Evolutionary conservation across 2,888 invertebrate genomes (phyloP).

Genomic region (Leucoptera coffeella): DNA sequence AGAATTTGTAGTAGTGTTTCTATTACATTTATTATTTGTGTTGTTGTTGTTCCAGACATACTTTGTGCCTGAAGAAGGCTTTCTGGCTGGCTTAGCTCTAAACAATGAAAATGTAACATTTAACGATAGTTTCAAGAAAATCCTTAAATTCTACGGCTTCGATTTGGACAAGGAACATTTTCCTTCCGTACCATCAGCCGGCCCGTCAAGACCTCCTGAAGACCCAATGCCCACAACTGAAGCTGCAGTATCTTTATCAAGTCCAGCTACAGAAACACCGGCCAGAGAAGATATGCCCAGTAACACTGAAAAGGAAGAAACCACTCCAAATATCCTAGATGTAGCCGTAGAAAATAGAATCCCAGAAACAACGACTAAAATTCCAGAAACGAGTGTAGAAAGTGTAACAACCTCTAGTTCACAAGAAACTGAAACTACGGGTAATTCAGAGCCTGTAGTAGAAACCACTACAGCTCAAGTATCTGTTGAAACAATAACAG

Average conservation of each 20-base stretch:
- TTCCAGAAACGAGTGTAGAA: slow-evolving; percentile 8
- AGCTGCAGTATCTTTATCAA: slow-evolving; percentile 20
- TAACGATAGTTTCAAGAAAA: slow-evolving; percentile 64
- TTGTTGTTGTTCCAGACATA: slow-evolving; percentile 60
- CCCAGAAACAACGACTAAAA: slow-evolving; percentile 2
- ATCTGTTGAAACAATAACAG: not conserved
- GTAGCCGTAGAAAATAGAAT: slow-evolving; percentile 4
- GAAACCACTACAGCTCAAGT: slow-evolving; percentile 9
- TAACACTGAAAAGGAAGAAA: slow-evolving; percentile 18
- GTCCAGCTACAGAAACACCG: too few relatives aligned
- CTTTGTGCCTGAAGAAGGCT: slow-evolving; percentile 76
- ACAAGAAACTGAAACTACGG: slow-evolving; percentile 6
- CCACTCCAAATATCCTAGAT: slow-evolving; percentile 6
- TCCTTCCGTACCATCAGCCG: slow-evolving; percentile 17
- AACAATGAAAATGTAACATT: slow-evolving; percentile 74
- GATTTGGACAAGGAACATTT: slow-evolving; percentile 54
- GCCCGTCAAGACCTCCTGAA: slow-evolving; percentile 12
- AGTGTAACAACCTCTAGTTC: slow-evolving; percentile 5
- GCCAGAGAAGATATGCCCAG: slow-evolving; percentile 13
- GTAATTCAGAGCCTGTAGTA: slow-evolving; percentile 5
- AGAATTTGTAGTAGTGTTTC: not conserved
- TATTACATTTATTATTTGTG: not conserved
- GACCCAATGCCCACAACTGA: slow-evolving; percentile 22
- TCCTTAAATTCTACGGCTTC: slow-evolving; percentile 75
- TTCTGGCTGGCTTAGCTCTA: slow-evolving; percentile 72